Evolutionary conservation across 2,888 invertebrate genomes (phyloP), one percentile per base, ranked within the genome.

Genomic region (Steinernema carpocapsae): DNA sequence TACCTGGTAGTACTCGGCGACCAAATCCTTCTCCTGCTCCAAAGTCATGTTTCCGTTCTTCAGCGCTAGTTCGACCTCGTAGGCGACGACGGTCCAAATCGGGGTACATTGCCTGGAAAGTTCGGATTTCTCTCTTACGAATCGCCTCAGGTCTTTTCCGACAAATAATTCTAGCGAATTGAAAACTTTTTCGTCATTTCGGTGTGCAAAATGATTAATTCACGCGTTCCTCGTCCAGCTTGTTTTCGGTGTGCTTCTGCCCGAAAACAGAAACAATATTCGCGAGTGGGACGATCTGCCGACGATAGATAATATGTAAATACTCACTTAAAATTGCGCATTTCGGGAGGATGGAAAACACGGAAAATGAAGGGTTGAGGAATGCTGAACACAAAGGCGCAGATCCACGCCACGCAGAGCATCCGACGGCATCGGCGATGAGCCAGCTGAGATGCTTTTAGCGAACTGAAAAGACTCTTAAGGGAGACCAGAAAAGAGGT

Each of bases 311-410:
- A 48, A 48, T 48, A 48, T 19, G 24, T 24, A 32, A 45, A 48
- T 37, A 75, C 78, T 75, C 72, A 84, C 84, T 77, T 83, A 74
- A 84, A 84, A 24, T 81, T 76, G 56, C 74, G 72, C 71, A 78
- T 77, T 70, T 74, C 79, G 70, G 78, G 80, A 7, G 83, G 85
- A 46, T 76, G 77, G n/a, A 82, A 76, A 4, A 83, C 79, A 1
- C 80, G 78, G 72, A 85, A 85, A 7, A 85, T 79, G 70, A 84
- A 79, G 6, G 77, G 76, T 71, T 85, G 85, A 10, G 85, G 85
- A 3, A 86, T 70, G 19, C 81, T 79, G 70, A 85, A 73, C 1
- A 82, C 17, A 43, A 80, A 79, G 0, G 85, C 84, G 19, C 75
- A 59, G 0, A 79, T 26, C 85, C 85, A 85, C 6, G 83, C 83